Conservation (phyloP, 2,888 invertebrate genomes). For the Pyrrhia umbra region DNA sequence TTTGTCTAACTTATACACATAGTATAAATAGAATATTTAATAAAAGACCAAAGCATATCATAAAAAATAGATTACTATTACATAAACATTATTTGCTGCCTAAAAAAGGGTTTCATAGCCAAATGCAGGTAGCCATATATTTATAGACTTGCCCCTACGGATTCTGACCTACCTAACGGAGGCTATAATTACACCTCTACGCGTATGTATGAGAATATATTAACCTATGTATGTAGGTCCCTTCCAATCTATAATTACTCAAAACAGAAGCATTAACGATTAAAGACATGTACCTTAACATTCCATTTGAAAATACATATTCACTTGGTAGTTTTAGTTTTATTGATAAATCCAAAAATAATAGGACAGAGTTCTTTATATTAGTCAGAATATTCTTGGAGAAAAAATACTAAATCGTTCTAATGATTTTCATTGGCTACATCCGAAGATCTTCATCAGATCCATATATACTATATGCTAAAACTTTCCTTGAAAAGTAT, state of each 20-base stretch:
- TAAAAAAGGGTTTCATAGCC: constrained; percentile 8
- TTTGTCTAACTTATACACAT: neutral
- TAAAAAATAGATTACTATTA: neutral
- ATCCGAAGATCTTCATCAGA: too few relatives aligned
- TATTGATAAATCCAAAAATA: neutral
- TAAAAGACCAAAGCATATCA: neutral
- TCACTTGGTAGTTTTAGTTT: neutral
- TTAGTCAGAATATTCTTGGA: too few relatives aligned
- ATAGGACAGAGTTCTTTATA: neutral
- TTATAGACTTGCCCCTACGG: constrained; percentile 50
- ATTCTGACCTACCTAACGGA: constrained; percentile 32
- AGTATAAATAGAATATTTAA: too few relatives aligned
- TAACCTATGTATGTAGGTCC: constrained; percentile 19
- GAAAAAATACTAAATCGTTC: too few relatives aligned
- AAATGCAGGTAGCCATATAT: constrained; percentile 50
- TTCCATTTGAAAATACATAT: neutral
- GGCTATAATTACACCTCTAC: constrained; percentile 52
- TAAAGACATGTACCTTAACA: neutral
- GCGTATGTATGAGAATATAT: constrained; percentile 20
- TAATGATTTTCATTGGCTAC: too few relatives aligned
- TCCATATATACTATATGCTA: too few relatives aligned
- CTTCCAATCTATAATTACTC: constrained; percentile 46
- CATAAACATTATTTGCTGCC: neutral
- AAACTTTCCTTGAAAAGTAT: too few relatives aligned
- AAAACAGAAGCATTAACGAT: constrained; percentile 12